Base-by-base conservation (phyloP, 2,888 invertebrate species). In the Meloe dianella region DNA sequence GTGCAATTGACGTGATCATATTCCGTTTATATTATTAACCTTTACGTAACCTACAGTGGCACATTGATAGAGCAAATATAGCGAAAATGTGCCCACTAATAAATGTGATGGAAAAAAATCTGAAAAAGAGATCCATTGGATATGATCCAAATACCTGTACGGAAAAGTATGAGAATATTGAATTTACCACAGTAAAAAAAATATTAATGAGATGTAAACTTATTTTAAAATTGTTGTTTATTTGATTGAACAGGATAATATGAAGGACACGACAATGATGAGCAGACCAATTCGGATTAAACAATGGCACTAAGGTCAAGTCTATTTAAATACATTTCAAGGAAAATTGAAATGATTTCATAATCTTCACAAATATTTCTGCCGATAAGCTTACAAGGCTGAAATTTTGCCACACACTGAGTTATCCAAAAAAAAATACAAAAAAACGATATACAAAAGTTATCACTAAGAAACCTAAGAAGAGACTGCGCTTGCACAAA, bases 1-100 rank as follows among this genome's bases (percentile, higher is more conserved):
- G 75, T 71, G 72, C 68, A 72, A 70, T 64, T 71, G 71, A 71
- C 72, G 73, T 74, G 74, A 74, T 73, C 71, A 71, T 73, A 71
- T 74, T 73, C 72, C 67, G 67, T 63, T 71, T 70, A 67, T 68
- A 71, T 69, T 51, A 67, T 71, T 72, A 74, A 70, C 68, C 73
- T 70, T 67, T 73, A 69, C 62, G 69, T 70, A 68, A 71, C 72
- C 72, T 71, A 8, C 68, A 59, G 17, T 66, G 64, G 64, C 69
- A 69, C 63, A 66, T 63, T 65, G 58, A 47, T 47, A 10, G 2
- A 14, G 35, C 35, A 3, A 12, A 35, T 35, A 14, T 35, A 35
- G 7, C 14, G 2, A 12, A 32, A 7, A 10, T 5, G 10, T 7
- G 7, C 32, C n/a, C n/a, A n/a, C n/a, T n/a, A n/a, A n/a, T n/a